phyloP scores from a whole-genome alignment of 2,888 invertebrate genomes.

The Therioaphis trifolii region DNA sequence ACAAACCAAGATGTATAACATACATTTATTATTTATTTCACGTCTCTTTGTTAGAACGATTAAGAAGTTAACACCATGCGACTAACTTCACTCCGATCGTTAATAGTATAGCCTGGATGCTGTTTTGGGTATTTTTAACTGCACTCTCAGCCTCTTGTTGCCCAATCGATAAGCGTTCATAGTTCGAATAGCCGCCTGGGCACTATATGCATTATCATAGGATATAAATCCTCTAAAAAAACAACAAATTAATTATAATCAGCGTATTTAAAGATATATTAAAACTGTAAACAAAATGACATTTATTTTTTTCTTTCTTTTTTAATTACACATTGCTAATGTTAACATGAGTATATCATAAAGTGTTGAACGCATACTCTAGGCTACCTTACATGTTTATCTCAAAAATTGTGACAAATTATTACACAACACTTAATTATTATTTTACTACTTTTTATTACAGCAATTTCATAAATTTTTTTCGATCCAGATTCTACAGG shows the following conservation, averaged over 20 bases:
- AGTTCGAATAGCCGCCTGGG: slow-evolving; percentile 93
- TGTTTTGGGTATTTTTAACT: slow-evolving; percentile 94
- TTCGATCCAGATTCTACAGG: too few relatives aligned
- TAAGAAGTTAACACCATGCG: too few relatives aligned
- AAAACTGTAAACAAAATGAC: not conserved
- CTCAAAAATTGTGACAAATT: too few relatives aligned
- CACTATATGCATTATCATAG: slow-evolving; percentile 92
- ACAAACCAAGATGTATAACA: slow-evolving; percentile 30
- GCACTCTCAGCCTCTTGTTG: slow-evolving; percentile 97
- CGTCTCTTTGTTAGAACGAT: too few relatives aligned
- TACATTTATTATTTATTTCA: slow-evolving; percentile 19
- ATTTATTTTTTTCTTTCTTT: too few relatives aligned
- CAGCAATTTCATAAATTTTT: too few relatives aligned
- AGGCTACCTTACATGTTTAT: too few relatives aligned
- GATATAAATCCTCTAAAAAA: slow-evolving; percentile 84
- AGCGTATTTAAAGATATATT: not conserved
- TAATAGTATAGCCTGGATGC: slow-evolving; percentile 90
- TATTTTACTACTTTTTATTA: too few relatives aligned
- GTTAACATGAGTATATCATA: too few relatives aligned
- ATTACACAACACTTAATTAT: too few relatives aligned
- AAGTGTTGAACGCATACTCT: too few relatives aligned
- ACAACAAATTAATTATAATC: not conserved
- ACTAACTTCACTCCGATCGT: not conserved
- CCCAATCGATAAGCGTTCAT: slow-evolving; percentile 99
- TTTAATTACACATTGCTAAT: too few relatives aligned